Evolutionary conservation across 2,888 invertebrate species (phyloP), one percentile per base, ranked within the genome.

Genomic region (Hypselothyrea guttata): DNA sequence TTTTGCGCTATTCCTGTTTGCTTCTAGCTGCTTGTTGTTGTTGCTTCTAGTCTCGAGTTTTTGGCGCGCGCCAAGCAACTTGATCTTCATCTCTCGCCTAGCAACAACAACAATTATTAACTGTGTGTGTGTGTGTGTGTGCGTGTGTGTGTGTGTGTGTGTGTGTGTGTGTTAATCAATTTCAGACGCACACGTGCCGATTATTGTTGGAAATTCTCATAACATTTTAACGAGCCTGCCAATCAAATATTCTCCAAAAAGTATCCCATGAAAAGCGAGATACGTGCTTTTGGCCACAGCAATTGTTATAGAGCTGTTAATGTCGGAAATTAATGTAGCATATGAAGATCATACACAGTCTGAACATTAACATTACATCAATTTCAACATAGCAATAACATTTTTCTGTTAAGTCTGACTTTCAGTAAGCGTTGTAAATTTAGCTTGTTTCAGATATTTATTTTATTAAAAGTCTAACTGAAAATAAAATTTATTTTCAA

Each of bases 161-260:
- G 22, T 22, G 22, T 22, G 22, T 22, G 22, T 5, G 5, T 22
- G 61, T 70, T 79, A 70, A 75, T 76, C 63, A 73, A 68, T 68
- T 73, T 28, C 35, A 44, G 56, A 38, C 31, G 60, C 51, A 68
- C 78, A 81, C 73, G 76, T 81, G 76, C 52, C 48, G 45, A 37
- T 67, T 33, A 37, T 49, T 53, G 45, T 44, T 47, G 49, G 15
- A 55, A 52, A 49, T 62, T 38, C 55, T 52, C 45, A 61, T 56
- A 44, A 44, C 54, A 56, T 46, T 74, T 61, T 55, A 57, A 57
- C 46, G 65, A 65, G 51, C 41, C 9, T 22, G 58, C 44, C 61
- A 82, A 60, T 79, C 55, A 60, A 59, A 57, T 37, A 37, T 45
- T 44, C 44, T 22, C 30, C 11, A 45, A 27, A 8, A 9, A 30